Conservation (phyloP, 2,113 vertebrate species). For the Datnioides undecimradiatus region DNA sequence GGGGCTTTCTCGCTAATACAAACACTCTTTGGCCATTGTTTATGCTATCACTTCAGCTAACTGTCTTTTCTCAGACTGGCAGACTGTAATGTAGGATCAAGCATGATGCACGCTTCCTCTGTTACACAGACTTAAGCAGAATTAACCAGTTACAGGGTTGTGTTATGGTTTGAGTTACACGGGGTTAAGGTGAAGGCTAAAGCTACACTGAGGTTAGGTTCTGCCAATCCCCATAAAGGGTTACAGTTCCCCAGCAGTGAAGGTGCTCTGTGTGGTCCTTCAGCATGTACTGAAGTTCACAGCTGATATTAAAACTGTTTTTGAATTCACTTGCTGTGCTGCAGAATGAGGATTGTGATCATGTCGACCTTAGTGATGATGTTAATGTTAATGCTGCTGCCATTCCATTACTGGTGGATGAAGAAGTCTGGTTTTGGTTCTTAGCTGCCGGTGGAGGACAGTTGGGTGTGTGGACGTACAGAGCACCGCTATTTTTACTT, state of each 20-base stretch:
- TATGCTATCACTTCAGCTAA: slow-evolving; percentile 19
- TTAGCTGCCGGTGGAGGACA: too few relatives aligned
- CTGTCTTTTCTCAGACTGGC: slow-evolving; percentile 1
- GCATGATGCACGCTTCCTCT: not conserved
- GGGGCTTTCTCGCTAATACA: slow-evolving; percentile 18
- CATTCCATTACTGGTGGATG: too few relatives aligned
- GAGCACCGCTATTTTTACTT: too few relatives aligned
- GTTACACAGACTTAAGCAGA: not conserved
- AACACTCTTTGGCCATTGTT: slow-evolving; percentile 32
- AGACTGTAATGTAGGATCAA: not conserved
- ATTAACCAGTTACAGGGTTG: not conserved
- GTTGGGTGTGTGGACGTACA: too few relatives aligned
- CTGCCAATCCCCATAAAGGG: not conserved
- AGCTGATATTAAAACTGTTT: not conserved
- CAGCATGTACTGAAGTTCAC: not conserved
- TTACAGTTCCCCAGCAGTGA: not conserved
- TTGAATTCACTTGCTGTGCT: not conserved
- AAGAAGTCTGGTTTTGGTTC: too few relatives aligned
- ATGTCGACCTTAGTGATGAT: not conserved
- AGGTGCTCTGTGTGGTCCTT: not conserved
- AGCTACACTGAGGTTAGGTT: not conserved
- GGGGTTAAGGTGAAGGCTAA: not conserved
- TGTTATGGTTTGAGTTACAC: not conserved
- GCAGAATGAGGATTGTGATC: not conserved
- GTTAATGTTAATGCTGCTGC: too few relatives aligned